Conservation (phyloP, 1,140 invertebrate species). For the Trichomalopsis sarcophagae region DNA sequence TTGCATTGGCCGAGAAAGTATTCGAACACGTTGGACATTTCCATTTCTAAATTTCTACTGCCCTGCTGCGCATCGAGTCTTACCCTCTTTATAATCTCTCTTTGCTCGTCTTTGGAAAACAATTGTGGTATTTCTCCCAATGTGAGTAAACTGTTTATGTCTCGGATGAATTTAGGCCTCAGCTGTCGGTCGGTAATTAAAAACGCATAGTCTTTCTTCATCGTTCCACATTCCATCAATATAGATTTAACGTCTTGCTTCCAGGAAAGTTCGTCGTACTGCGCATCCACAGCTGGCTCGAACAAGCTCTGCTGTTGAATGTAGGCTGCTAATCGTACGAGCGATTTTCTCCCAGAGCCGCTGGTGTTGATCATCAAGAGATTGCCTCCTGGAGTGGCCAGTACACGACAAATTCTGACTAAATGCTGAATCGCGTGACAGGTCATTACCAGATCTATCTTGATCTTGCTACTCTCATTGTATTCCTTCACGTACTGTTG, state of each 20-base stretch:
- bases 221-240: constrained; percentile 75
- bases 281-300: constrained; percentile 77
- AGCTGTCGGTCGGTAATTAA: constrained; percentile 79
- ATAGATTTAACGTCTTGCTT: constrained; percentile 78
- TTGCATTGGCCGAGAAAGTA: constrained; percentile 79
- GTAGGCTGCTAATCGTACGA: constrained; percentile 77
- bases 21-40: constrained; percentile 76
- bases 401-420: constrained; percentile 78
- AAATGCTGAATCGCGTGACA: constrained; percentile 80
- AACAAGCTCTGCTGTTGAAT: constrained; percentile 79
- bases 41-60: constrained; percentile 76
- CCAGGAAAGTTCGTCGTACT: constrained; percentile 76
- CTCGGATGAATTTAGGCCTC: constrained; percentile 78
- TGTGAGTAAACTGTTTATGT: constrained; percentile 79
- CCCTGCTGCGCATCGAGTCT: constrained; percentile 73
- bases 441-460: constrained; percentile 81
- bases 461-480: constrained; percentile 78
- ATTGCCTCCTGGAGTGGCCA: constrained; percentile 76
- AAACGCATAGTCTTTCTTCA: constrained; percentile 75
- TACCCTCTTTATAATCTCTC: constrained; percentile 76
- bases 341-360: constrained; percentile 80
- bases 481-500: constrained; percentile 78
- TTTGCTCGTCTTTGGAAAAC: constrained; percentile 78
- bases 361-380: constrained; percentile 77
- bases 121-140: constrained; percentile 80